Conservation (phyloP, 2,888 invertebrate species). For the Mesochorus sp. region DNA sequence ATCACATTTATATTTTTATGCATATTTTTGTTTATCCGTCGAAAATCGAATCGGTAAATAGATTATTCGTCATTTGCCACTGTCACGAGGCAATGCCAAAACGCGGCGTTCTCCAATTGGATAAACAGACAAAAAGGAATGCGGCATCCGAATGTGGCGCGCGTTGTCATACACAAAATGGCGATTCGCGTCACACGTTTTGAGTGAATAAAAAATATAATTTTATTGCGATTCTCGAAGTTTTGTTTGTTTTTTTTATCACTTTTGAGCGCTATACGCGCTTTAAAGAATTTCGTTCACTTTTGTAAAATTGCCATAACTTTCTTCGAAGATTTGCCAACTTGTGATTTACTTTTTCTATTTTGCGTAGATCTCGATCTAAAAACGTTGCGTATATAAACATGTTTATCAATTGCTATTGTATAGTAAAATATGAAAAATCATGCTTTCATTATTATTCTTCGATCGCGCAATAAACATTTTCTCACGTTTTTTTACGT, state of each 20-base stretch:
- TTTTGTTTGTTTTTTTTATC: background rate
- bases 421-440: slow-evolving; percentile 9
- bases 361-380: background rate
- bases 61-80: background rate
- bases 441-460: slow-evolving; percentile 17
- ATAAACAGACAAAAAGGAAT: background rate
- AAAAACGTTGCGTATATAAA: background rate
- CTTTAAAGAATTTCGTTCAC: no score
- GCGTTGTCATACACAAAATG: background rate
- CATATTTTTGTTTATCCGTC: background rate
- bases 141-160: background rate
- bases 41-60: background rate
- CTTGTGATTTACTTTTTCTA: slow-evolving; percentile 19
- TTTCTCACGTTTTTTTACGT: slow-evolving; percentile 30
- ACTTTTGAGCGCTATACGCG: no score
- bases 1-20: background rate
- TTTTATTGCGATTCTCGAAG: background rate
- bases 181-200: background rate
- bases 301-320: no score
- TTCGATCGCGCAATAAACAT: slow-evolving; percentile 31
- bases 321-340: no score
- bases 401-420: background rate
- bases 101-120: background rate
- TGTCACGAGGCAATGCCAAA: background rate
- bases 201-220: background rate